These are phyloP conservation scores for Uloborus plumipes DNA, from an alignment of 2,888 invertebrate genomes.

Conservation along the genomic window DNA sequence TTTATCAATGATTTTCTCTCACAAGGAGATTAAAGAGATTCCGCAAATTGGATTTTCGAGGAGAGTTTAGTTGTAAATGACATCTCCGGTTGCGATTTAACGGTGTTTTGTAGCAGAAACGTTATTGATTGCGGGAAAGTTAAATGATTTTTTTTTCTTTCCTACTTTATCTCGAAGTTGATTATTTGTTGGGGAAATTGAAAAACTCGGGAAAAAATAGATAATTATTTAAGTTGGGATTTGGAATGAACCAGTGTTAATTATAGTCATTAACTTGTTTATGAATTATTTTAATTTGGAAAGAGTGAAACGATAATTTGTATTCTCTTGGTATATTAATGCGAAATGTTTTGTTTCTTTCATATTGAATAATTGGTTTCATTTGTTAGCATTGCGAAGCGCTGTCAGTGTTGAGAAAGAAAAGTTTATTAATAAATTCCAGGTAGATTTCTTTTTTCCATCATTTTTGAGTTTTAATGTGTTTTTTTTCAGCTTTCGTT, in stretches of 20 bases:
- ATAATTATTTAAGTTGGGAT: constrained; percentile 52
- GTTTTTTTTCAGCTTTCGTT: background rate
- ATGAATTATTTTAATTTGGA: constrained; percentile 61
- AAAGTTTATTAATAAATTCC: constrained; percentile 18
- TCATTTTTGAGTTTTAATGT: constrained; percentile 7
- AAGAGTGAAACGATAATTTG: constrained; percentile 61
- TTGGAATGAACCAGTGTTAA: constrained; percentile 54
- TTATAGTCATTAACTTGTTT: constrained; percentile 62
- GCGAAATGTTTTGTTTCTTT: constrained; percentile 34
- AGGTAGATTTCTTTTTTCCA: constrained; percentile 20
- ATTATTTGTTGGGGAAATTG: constrained; percentile 59
- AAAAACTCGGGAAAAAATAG: constrained; percentile 44
- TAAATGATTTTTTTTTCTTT: constrained; percentile 52
- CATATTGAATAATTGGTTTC: constrained; percentile 41
- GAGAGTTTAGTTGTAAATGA: constrained; percentile 54
- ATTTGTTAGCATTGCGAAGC: constrained; percentile 21
- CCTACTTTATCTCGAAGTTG: constrained; percentile 11
- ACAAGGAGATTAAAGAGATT: constrained; percentile 49
- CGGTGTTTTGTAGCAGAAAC: constrained; percentile 47
- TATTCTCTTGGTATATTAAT: constrained; percentile 40
- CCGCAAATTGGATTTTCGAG: constrained; percentile 52
- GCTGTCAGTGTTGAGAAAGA: constrained; percentile 3
- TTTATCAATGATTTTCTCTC: constrained; percentile 60
- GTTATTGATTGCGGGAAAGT: constrained; percentile 55
- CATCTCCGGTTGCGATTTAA: constrained; percentile 37